Conservation (phyloP, 2,113 vertebrate genomes). For the Rhea pennata region DNA sequence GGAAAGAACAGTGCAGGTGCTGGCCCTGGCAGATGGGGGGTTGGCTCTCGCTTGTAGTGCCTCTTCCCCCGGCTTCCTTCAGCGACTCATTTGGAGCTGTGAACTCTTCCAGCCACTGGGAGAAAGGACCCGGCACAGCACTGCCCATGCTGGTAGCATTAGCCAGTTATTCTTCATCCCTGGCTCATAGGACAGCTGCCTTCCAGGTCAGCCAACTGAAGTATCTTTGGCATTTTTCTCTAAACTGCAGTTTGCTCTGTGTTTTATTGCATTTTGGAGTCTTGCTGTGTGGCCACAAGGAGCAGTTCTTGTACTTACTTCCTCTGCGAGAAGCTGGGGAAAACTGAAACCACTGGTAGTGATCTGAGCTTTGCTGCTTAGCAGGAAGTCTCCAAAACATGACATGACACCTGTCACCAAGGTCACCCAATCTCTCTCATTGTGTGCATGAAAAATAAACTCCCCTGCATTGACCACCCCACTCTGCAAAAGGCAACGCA, state of each 20-base stretch:
- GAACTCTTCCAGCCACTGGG: neutral
- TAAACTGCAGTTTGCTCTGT: neutral
- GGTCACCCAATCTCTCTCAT: neutral
- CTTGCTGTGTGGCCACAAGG: neutral
- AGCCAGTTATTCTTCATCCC: neutral
- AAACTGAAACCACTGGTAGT: neutral
- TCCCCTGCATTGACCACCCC: neutral
- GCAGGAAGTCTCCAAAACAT: neutral
- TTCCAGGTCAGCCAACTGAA: neutral
- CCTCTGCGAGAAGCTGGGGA: neutral
- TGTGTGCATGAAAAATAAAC: neutral
- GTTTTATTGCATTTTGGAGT: neutral
- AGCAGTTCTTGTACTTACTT: neutral
- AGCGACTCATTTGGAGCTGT: neutral
- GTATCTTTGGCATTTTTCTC: neutral
- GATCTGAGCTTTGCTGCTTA: neutral
- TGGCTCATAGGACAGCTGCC: neutral
- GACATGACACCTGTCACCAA: neutral
- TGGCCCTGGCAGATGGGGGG: neutral
- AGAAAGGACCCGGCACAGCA: neutral
- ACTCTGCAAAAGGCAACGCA: neutral
- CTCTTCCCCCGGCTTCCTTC: neutral
- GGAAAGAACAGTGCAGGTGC: neutral
- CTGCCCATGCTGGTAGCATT: neutral
- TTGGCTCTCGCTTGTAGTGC: accelerated